Percentiles rank a stretch among this genome's conserved stretches.
Evolutionary conservation across 1,140 invertebrate species (phyloP).

Genomic region (Zaprionus africanus): DNA sequence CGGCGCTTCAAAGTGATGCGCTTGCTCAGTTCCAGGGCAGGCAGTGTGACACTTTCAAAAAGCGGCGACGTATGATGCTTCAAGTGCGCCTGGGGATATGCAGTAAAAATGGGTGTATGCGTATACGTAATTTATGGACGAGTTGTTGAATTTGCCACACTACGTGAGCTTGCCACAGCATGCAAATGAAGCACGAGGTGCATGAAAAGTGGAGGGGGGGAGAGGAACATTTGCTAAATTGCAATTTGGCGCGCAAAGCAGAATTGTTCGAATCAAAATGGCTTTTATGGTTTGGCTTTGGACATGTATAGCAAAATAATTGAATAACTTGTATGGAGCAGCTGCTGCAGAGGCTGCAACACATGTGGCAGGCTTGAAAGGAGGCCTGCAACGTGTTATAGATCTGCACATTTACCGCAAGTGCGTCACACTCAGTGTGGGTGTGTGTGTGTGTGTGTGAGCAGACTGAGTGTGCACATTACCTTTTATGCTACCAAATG

Average conservation of each 20-base stretch:
- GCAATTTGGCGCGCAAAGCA: not conserved
- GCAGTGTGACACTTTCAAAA: slow-evolving; percentile 40
- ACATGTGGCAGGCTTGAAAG: slow-evolving; percentile 9
- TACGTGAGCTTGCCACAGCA: too few species aligned
- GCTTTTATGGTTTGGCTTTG: slow-evolving; percentile 33
- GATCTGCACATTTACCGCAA: slow-evolving; percentile 69
- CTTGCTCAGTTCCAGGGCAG: slow-evolving; percentile 46
- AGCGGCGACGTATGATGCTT: slow-evolving; percentile 35
- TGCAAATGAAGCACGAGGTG: not conserved
- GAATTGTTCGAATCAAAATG: slow-evolving; percentile 15
- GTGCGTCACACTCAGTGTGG: slow-evolving; percentile 28
- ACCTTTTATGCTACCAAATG: slow-evolving; percentile 82
- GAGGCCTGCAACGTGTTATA: slow-evolving; percentile 73
- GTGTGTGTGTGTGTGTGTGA: slow-evolving; percentile 2
- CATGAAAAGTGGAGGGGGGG: not conserved
- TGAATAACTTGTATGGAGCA: slow-evolving; percentile 57
- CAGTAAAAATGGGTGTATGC: slow-evolving; percentile 68
- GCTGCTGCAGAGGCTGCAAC: not conserved
- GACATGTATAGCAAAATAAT: slow-evolving; percentile 50
- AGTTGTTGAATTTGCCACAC: slow-evolving; percentile 31
- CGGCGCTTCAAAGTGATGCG: not conserved
- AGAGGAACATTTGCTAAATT: slow-evolving; percentile 1
- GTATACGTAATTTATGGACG: slow-evolving; percentile 49
- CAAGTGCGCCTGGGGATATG: slow-evolving; percentile 75
- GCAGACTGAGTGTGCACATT: slow-evolving; percentile 38